Base-by-base conservation (phyloP, 2,888 invertebrate species). In the Nymphalis urticae region DNA sequence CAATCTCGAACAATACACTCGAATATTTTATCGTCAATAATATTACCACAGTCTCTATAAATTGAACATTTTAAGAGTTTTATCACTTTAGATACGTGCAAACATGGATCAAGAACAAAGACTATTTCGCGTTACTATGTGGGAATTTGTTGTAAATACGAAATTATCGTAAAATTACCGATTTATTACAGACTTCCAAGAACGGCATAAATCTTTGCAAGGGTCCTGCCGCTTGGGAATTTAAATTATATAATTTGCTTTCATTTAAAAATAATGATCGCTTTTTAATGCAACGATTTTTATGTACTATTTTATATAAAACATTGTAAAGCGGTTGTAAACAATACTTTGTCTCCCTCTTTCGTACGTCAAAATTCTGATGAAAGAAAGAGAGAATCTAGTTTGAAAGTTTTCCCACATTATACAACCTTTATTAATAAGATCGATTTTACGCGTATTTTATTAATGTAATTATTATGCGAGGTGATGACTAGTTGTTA, bases 91-190 rank as follows among this genome's bases (percentile, higher is more conserved):
- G 58, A 69, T 63, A 66, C 27, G 54, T 47, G 42, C 48, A 42
- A 48, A 60, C 16, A 19, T 27, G 54, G 50, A 32, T 54, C 59
- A 27, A 63, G 62, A 69, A 73, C 71, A 65, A 70, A 73, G 60
- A 62, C 73, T 61, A 73, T 66, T 69, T 69, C 65, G 53, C 65
- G 65, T 71, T 68, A 71, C 67, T 70, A 69, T 72, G 71, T 72
- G 68, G 66, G 70, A 68, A 70, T 70, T 66, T 73, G 74, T 74
- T 75, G 75, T 72, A 74, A 74, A 76, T 74, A 72, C 71, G 71
- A 73, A 74, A 74, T 75, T 74, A 74, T 72, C 76, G 76, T 76
- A 77, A 77, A 76, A 76, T 72, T 70, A 60, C 48, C 68, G 66
- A 75, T 76, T 77, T 76, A 77, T 68, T 59, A 59, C 69, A 61